Evolutionary conservation across 2,888 invertebrate species (phyloP).

Genomic region (Polydrusus cervinus): DNA sequence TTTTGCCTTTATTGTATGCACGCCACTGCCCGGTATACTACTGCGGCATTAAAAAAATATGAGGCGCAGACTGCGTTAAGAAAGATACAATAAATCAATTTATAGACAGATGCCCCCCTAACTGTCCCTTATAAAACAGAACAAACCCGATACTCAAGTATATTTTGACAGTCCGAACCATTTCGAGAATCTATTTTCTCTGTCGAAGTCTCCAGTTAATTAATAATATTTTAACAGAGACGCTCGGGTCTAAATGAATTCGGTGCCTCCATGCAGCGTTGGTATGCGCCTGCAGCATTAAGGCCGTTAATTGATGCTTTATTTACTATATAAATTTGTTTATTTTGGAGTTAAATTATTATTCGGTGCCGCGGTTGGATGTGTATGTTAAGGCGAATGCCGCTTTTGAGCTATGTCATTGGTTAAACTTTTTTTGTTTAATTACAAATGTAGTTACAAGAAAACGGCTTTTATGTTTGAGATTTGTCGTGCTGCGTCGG

Average conservation of each 20-base stretch:
- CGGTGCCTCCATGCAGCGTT: constrained; percentile 39
- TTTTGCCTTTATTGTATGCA: too few species aligned
- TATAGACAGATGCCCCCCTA: neutral
- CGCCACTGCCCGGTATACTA: too few species aligned
- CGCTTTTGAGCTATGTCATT: neutral
- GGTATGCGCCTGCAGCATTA: constrained; percentile 35
- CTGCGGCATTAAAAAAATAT: too few species aligned
- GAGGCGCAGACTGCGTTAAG: neutral
- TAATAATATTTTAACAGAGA: constrained; percentile 49
- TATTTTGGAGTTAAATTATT: constrained; percentile 43
- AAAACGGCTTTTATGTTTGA: too few species aligned
- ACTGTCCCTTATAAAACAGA: neutral
- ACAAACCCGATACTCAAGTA: neutral
- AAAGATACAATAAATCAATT: neutral
- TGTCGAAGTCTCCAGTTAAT: constrained; percentile 37
- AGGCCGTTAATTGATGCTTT: constrained; percentile 49
- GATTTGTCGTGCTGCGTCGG: too few species aligned
- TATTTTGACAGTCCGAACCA: constrained; percentile 12
- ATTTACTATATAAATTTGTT: constrained; percentile 45
- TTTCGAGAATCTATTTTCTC: constrained; percentile 46
- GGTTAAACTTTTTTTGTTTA: neutral
- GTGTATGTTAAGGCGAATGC: neutral
- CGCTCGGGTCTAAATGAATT: constrained; percentile 40
- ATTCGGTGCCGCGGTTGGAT: constrained; percentile 4
- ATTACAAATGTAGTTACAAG: too few species aligned